phyloP scores from a whole-genome alignment of 2,797 vertebrate genomes.

The Podarcis siculus region DNA sequence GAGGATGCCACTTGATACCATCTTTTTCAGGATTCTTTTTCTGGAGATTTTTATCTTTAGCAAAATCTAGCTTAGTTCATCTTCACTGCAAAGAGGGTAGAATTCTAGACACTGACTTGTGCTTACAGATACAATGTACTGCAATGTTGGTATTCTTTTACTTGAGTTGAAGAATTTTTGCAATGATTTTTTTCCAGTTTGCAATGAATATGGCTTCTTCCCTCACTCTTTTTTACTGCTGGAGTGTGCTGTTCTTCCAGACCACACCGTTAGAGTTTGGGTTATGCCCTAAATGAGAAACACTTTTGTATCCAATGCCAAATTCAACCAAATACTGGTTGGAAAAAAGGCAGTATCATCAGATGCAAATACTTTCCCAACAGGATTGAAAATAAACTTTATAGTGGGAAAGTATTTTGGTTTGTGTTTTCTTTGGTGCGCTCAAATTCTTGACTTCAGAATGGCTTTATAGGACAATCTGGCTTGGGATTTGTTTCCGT shows the following conservation, averaged over 20 bases:
- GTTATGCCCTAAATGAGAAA: not conserved
- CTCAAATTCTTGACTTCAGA: not conserved
- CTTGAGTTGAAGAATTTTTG: not conserved
- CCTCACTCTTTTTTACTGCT: not conserved
- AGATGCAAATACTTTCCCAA: not conserved
- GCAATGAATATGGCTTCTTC: not conserved
- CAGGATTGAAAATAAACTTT: not conserved
- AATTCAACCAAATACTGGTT: not conserved
- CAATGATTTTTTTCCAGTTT: not conserved
- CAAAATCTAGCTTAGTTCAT: not conserved
- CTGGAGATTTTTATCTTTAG: not conserved
- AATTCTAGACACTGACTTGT: not conserved
- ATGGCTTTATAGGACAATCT: not conserved
- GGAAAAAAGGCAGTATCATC: not conserved
- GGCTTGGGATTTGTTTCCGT: not conserved
- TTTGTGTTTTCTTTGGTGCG: not conserved
- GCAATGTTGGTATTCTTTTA: too few species aligned
- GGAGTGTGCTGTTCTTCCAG: too few species aligned
- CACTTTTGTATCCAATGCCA: not conserved
- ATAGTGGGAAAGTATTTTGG: not conserved
- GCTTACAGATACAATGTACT: not conserved
- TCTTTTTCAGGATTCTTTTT: not conserved
- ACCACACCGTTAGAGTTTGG: not conserved
- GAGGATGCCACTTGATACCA: not conserved
- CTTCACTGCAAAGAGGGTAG: not conserved